phyloP scores from a whole-genome alignment of 2,797 vertebrate species.

The Lycodopsis pacificus region DNA sequence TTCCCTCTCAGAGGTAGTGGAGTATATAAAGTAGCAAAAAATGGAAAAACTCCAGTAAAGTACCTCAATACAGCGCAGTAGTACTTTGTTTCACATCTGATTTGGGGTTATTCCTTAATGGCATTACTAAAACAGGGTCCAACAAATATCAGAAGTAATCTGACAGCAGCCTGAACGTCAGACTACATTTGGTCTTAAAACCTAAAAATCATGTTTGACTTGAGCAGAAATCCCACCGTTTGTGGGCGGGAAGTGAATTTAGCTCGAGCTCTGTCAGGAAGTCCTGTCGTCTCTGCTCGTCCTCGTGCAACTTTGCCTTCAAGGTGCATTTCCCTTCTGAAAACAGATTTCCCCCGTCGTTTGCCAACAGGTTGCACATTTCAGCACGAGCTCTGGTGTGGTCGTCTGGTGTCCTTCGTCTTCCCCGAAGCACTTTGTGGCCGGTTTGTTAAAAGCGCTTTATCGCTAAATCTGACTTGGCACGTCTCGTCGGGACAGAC shows the following conservation, averaged over 20 bases:
- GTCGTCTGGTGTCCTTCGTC: conserved; percentile 65
- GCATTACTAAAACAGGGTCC: neutral
- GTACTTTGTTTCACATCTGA: neutral
- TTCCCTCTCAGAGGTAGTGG: neutral
- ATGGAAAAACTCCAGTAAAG: neutral
- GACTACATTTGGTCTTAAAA: neutral
- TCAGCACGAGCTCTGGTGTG: conserved; percentile 56
- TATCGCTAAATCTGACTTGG: conserved; percentile 77
- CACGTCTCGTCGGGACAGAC: conserved; percentile 73
- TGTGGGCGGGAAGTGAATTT: conserved; percentile 34
- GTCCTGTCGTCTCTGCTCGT: conserved; percentile 56
- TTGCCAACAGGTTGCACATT: conserved; percentile 69
- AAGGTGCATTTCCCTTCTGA: conserved; percentile 55
- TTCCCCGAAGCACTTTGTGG: conserved; percentile 62
- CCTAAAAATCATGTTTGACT: neutral
- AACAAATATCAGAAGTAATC: conserved; percentile 8
- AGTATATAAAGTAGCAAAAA: neutral
- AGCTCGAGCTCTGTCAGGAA: conserved; percentile 39
- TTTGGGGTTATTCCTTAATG: conserved; percentile 1
- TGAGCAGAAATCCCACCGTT: neutral
- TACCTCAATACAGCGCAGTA: neutral
- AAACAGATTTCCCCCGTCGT: conserved; percentile 46
- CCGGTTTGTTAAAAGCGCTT: conserved; percentile 76
- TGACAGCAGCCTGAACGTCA: conserved; percentile 9
- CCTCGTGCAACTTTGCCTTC: conserved; percentile 66